Base-by-base conservation (phyloP, 2,113 vertebrate genomes). In the Narcine bancroftii region DNA sequence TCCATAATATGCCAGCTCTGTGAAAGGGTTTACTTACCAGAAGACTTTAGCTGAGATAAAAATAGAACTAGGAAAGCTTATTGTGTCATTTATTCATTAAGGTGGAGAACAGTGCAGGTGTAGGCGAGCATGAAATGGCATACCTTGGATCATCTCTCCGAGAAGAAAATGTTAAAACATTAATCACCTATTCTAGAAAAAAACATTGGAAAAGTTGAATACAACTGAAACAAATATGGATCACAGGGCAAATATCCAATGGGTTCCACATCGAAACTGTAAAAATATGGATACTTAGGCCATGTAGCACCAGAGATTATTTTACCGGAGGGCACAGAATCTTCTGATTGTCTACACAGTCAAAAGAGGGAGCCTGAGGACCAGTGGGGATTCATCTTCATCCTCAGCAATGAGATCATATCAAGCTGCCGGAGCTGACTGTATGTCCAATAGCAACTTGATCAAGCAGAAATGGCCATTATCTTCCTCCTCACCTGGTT, bases 81-180 rank as follows among this genome's bases (percentile, higher is more conserved):
- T 69, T 69, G 89, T 91, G 24, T 91, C 63, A 91, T 91, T 91
- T 91, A 91, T 91, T 91, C 65, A 69, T 91, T 91, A 47, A 69
- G 42, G 63, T 47, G 47, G 65, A 66, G 89, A 47, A 91, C 45
- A 45, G 39, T 36, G 42, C 36, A 47, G 65, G 26, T 69, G 89
- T 13, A 10, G 60, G 9, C n/a, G 42, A 45, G 89, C 47, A 91
- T 91, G 89, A 91, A 91, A 91, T 91, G 63, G 66, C n/a, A 36
- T 45, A 36, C 7, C 2, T 10, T 7, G n/a, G 5, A n/a, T 15
- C 33, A 47, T 3, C 50, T 2, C 26, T 81, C 42, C 10, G 29
- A 11, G 29, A 13, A 53, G 60, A 83, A 63, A 63, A 36, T 63
- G 53, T 17, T 60, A 36, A 47, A 79, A 87, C 6, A 13, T 81